Percentiles rank a stretch among this genome's conserved stretches.
Evolutionary conservation across 2,797 vertebrate species (phyloP).

Genomic region (Nyctalus aviator): DNA sequence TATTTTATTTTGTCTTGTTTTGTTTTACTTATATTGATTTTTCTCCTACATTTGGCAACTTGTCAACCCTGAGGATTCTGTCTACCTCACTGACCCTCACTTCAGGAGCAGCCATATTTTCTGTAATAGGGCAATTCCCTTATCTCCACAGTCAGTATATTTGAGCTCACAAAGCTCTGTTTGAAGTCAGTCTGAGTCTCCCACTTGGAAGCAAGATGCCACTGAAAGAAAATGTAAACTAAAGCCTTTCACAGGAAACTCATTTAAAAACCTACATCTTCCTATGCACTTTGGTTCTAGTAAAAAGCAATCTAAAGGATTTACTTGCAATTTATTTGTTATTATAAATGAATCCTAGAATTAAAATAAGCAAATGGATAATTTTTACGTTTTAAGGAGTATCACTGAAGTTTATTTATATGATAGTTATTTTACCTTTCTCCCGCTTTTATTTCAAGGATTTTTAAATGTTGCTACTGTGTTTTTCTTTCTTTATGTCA

Average conservation of each 20-base stretch:
- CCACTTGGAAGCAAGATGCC: constrained; percentile 37
- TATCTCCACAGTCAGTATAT: not conserved
- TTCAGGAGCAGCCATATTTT: not conserved
- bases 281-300: not conserved
- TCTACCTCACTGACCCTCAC: not conserved
- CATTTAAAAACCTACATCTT: not conserved
- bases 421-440: constrained; percentile 47
- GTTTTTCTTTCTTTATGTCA: not conserved
- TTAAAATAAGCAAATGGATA: constrained; percentile 37
- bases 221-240: not conserved
- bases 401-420: constrained; percentile 4
- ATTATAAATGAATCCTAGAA: constrained; percentile 43
- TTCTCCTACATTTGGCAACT: not conserved
- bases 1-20: constrained; percentile 59
- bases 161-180: constrained; percentile 33
- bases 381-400: not conserved
- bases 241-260: not conserved
- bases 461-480: not conserved
- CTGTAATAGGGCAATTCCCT: constrained; percentile 31
- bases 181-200: constrained; percentile 58
- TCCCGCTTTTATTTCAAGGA: not conserved
- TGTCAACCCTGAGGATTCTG: not conserved
- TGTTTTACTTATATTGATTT: constrained; percentile 48
- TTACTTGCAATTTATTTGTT: not conserved
- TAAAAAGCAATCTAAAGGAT: constrained; percentile 8